Evolutionary conservation across 2,888 invertebrate genomes (phyloP), one percentile per base, ranked within the genome.

Genomic region (Lymantria dispar): DNA sequence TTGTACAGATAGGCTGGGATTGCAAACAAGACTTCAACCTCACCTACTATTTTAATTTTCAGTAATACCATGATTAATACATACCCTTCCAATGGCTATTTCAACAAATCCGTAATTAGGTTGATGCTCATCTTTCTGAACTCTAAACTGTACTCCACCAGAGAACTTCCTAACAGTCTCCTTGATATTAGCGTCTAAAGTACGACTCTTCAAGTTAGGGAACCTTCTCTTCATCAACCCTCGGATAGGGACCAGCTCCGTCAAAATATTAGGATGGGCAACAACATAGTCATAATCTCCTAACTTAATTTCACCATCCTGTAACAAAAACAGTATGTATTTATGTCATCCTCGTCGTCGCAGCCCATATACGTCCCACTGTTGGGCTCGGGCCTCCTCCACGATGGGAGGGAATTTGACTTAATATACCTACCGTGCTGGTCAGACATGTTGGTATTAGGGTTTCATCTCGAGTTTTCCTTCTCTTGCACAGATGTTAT

Each of bases 181-280:
- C 0, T 74, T 78, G 0, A 97, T 78, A 78, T 97, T 93, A 0
- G 86, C 59, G 48, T 94, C 94, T 14, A 98, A 73, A 0, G 95
- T 96, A 38, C 96, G 96, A 38, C 69, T 61, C 68, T 91, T 78
- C 0, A 93, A 83, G 67, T 92, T 95, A 0, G 98, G 98, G 80
- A 96, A 97, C 67, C 93, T 94, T 56, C 88, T 93, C 70, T 95
- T 96, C 92, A 98, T 88, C 42, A 97, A 74, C 1, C 97, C 97
- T 57, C 96, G 92, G 50, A 98, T 87, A 0, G 93, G 91, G 0
- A 96, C 93, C 37, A 98, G 74, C 47, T 97, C 97, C 0, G 96
- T 93, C 45, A 97, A 78, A 56, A 97, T 95, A 73, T 95, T 94
- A 0, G 96, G 95, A 86, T 97, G 96, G 0, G 96, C 95, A 11